Base-by-base conservation (phyloP, 2,797 vertebrate species). In the Enteromius afrohamiltoni region DNA sequence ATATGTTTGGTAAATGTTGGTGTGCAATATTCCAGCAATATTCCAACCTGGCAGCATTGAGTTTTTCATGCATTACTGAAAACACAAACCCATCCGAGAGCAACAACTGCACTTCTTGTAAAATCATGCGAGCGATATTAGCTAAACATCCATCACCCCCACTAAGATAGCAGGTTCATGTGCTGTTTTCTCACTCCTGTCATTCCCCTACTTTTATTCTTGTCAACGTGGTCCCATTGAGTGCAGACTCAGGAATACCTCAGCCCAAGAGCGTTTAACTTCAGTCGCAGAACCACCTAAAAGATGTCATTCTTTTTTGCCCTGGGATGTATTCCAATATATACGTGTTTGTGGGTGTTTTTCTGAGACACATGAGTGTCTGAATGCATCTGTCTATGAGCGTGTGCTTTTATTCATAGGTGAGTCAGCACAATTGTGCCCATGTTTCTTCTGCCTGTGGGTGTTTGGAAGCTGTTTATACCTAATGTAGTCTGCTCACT, bases 21-120 rank as follows among this genome's bases (percentile, higher is more conserved):
- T 8, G n/a, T 21, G 21, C 10, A 70, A n/a, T 31, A 51, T 49
- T 79, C 45, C 17, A 60, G 55, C 26, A 67, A 82, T 49, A 47
- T 76, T 51, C 70, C 10, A 31, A 58, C 26, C 21, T 45, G 3
- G 77, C n/a, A 13, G 58, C 29, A 7, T 2, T 76, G 42, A 1
- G 71, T 85, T 81, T 42, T 82, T 82, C 88, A 89, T 93, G 87
- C 84, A 91, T 93, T 86, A 92, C 92, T 93, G 88, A 91, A 89
- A 83, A 62, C n/a, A 85, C 58, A 76, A 89, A 87, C 85, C 89
- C 88, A 90, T 89, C 74, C 45, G 60, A 88, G 83, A 86, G 70
- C 77, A 85, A 91, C 83, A 85, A 89, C 76, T 60, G 69, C 26
- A 67, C 83, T 86, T 86, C 79, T 84, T 88, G 82, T 87, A 88